Percentiles rank a stretch among this genome's conserved stretches.
Conservation (phyloP, 1,140 invertebrate genomes). For the Euwallacea similis region DNA sequence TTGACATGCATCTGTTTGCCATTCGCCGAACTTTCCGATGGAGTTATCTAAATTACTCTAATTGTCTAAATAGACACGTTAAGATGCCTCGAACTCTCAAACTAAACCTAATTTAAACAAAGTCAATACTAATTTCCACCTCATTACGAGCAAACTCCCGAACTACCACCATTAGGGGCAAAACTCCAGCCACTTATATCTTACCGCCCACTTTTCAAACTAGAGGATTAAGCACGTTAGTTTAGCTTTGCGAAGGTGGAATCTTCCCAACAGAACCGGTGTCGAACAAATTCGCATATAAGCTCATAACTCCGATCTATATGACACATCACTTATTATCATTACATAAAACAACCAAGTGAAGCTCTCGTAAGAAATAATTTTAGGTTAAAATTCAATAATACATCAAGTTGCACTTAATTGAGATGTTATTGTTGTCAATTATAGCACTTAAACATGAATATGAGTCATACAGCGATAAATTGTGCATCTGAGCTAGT, state of each 20-base stretch:
- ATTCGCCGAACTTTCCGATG: slow-evolving; percentile 19
- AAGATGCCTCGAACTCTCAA: slow-evolving; percentile 26
- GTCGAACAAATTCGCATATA: neutral
- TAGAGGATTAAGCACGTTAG: slow-evolving; percentile 18
- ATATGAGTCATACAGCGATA: no score
- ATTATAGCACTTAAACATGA: no score
- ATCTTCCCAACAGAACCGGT: slow-evolving; percentile 13
- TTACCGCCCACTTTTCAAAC: slow-evolving; percentile 24
- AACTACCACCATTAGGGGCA: slow-evolving; percentile 33
- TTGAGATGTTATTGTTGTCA: no score
- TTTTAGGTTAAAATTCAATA: no score
- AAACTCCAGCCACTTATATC: slow-evolving; percentile 35
- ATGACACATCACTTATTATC: no score
- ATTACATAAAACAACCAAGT: no score
- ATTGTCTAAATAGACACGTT: slow-evolving; percentile 37
- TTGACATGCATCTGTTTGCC: slow-evolving; percentile 7
- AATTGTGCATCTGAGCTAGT: no score
- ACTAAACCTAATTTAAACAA: slow-evolving; percentile 37
- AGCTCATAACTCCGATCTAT: no score
- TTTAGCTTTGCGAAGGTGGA: slow-evolving; percentile 6
- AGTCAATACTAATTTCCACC: slow-evolving; percentile 39
- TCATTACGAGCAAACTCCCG: slow-evolving; percentile 31
- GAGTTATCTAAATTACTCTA: slow-evolving; percentile 32
- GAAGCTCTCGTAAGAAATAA: no score
- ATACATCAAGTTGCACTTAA: no score